A percentile compares a stretch with the other conserved stretches of the same genome.
phyloP scores from a whole-genome alignment of 1,140 invertebrate genomes.

The Zeugodacus cucurbitae region DNA sequence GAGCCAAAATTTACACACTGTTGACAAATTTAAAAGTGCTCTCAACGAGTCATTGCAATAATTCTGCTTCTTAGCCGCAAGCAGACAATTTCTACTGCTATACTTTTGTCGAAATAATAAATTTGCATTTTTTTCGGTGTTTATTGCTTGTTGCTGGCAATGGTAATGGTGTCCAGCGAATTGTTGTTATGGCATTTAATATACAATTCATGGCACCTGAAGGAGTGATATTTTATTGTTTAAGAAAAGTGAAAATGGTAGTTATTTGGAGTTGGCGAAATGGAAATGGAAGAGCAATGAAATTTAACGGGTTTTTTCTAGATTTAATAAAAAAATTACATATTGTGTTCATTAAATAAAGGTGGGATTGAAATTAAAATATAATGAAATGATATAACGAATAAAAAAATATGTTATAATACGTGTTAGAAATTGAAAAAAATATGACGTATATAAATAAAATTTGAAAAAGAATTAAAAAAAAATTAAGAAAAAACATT shows the following conservation, averaged over 20 bases:
- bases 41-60: neutral
- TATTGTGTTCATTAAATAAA: no score
- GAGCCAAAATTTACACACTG: neutral
- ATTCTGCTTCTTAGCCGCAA: neutral
- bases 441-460: no score
- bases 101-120: neutral
- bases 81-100: neutral
- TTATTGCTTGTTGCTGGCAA: neutral
- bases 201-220: neutral
- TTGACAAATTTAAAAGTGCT: neutral
- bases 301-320: neutral
- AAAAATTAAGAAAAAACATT: no score
- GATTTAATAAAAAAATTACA: no score
- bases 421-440: no score
- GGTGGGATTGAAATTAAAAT: no score
- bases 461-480: no score
- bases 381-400: no score
- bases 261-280: neutral
- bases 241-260: neutral
- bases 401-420: no score
- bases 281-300: no score
- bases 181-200: neutral
- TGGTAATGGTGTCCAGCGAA: neutral
- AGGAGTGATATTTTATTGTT: neutral
- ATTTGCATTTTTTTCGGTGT: neutral